Conservation (phyloP, 2,888 invertebrate species). For the Ophion slaviceki region DNA sequence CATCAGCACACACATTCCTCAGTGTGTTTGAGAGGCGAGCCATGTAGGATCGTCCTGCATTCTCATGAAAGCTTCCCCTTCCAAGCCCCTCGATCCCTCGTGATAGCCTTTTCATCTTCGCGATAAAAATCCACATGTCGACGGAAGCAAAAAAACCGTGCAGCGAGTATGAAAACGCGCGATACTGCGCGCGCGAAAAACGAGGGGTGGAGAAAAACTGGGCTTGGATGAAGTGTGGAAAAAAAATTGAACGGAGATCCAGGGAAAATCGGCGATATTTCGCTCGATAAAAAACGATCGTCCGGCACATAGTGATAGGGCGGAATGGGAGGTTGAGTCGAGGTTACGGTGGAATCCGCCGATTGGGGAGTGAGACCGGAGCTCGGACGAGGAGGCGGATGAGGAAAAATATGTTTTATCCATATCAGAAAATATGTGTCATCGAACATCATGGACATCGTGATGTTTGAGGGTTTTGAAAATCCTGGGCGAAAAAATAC, state of each 20-base stretch:
- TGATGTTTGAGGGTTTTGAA: not conserved
- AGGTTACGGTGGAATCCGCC: slow-evolving; percentile 41
- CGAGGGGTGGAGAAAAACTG: slow-evolving; percentile 35
- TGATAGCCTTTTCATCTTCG: slow-evolving; percentile 71
- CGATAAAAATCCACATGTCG: slow-evolving; percentile 67
- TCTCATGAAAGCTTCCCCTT: slow-evolving; percentile 60
- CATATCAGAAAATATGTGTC: too few species aligned
- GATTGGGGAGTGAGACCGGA: not conserved
- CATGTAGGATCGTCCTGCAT: slow-evolving; percentile 59
- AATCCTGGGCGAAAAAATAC: too few species aligned
- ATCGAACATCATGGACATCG: too few species aligned
- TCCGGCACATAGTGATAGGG: slow-evolving; percentile 72
- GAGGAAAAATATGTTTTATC: not conserved
- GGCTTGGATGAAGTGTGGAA: slow-evolving; percentile 17
- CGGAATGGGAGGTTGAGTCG: slow-evolving; percentile 67
- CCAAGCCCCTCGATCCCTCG: slow-evolving; percentile 37
- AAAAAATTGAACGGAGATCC: slow-evolving; percentile 24
- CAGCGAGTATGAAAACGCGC: slow-evolving; percentile 23
- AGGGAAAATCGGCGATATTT: slow-evolving; percentile 74
- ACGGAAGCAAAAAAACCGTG: slow-evolving; percentile 47
- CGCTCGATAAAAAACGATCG: slow-evolving; percentile 71
- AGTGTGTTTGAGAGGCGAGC: slow-evolving; percentile 38
- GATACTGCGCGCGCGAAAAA: slow-evolving; percentile 22
- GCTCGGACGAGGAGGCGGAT: not conserved
- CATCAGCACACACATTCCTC: slow-evolving; percentile 6